Evolutionary conservation across 2,888 invertebrate genomes (phyloP).

Genomic region (Macrosiphum euphorbiae): DNA sequence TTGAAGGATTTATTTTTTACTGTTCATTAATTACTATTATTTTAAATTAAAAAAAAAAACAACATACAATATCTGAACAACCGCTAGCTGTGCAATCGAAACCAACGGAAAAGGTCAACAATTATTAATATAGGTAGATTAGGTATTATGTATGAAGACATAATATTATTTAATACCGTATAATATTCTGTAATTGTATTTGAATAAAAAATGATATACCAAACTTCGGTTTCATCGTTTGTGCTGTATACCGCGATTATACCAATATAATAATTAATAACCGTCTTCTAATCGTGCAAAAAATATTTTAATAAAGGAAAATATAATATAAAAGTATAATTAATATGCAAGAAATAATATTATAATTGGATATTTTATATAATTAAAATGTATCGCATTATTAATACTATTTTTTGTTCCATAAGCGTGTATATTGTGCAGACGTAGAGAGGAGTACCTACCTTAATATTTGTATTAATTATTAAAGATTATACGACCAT

Average conservation of each 20-base stretch:
- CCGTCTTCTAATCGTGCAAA: too few relatives aligned
- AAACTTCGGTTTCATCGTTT: too few relatives aligned
- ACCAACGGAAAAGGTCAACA: background rate
- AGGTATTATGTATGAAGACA: too few relatives aligned
- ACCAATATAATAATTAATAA: too few relatives aligned
- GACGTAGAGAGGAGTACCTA: background rate
- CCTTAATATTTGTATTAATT: too few relatives aligned
- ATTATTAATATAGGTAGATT: background rate
- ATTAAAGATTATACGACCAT: background rate
- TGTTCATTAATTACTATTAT: background rate
- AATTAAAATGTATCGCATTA: background rate
- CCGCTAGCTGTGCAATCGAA: background rate
- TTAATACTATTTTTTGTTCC: background rate
- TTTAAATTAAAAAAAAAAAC: background rate
- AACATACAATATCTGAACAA: background rate
- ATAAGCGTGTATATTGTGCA: background rate
- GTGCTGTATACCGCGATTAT: too few relatives aligned
- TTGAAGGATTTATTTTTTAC: background rate
- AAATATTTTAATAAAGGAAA: too few relatives aligned
- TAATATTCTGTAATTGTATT: too few relatives aligned
- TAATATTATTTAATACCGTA: too few relatives aligned
- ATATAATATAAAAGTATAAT: background rate
- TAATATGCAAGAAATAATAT: background rate
- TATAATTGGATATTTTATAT: background rate
- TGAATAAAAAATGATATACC: too few relatives aligned